Conservation (phyloP, 1,140 invertebrate species). For the Ylistrum balloti region DNA sequence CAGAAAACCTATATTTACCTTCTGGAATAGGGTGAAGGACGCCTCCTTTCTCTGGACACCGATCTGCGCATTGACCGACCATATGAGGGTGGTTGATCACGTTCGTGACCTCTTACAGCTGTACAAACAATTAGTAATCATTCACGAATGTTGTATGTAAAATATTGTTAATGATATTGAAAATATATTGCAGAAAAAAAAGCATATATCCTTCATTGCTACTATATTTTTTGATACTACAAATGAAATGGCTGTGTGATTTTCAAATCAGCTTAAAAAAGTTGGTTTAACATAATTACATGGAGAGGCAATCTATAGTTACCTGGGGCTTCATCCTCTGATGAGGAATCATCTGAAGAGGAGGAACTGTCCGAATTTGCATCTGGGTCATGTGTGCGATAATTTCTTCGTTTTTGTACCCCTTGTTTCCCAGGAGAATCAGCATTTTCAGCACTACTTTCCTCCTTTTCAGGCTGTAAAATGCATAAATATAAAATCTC, state of each 20-base stretch:
- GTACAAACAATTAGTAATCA: neutral
- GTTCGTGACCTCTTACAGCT: neutral
- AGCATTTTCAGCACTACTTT: neutral
- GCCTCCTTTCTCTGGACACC: neutral
- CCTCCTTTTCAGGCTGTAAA: neutral
- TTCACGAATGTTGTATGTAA: too few relatives aligned
- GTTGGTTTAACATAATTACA: too few relatives aligned
- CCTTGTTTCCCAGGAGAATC: neutral
- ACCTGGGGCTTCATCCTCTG: conserved; percentile 12
- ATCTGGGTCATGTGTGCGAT: neutral
- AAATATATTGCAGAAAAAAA: too few relatives aligned
- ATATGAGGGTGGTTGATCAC: neutral
- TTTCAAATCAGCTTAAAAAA: too few relatives aligned
- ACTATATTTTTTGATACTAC: too few relatives aligned
- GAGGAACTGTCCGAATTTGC: neutral
- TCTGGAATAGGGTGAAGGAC: conserved; percentile 4
- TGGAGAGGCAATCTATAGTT: too few relatives aligned
- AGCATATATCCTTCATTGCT: too few relatives aligned
- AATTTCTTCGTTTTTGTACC: neutral
- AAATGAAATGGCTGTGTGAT: too few relatives aligned
- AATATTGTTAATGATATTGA: too few relatives aligned
- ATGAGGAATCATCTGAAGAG: conserved; percentile 2
- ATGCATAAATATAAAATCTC: neutral
- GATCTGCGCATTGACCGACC: neutral
- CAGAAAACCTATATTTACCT: neutral